Percentiles rank a stretch among this genome's conserved stretches.
phyloP scores from a whole-genome alignment of 2,797 vertebrate genomes.

The Acomys russatus region DNA sequence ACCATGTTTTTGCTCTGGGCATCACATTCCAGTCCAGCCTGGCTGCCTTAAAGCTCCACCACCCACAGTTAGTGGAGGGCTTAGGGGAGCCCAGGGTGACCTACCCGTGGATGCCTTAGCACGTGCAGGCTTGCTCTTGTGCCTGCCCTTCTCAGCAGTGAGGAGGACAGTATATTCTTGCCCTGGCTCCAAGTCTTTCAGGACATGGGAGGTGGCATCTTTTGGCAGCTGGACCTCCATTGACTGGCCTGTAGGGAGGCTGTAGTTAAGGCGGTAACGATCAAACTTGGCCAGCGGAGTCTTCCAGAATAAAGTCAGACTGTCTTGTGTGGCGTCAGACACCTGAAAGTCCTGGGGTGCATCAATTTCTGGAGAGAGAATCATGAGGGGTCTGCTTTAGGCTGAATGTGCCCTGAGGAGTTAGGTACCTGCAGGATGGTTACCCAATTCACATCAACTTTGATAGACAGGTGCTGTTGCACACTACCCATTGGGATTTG shows the following conservation, averaged over 20 bases:
- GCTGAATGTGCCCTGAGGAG: too few species aligned
- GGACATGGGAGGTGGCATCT: constrained; percentile 89
- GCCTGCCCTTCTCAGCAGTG: constrained; percentile 93
- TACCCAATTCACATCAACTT: neutral
- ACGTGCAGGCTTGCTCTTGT: constrained; percentile 91
- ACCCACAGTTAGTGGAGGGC: neutral
- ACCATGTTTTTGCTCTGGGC: accelerated
- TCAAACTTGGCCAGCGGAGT: constrained; percentile 94
- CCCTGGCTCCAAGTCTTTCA: constrained; percentile 92
- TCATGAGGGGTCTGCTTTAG: neutral
- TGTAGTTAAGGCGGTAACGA: constrained; percentile 92
- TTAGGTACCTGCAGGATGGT: neutral
- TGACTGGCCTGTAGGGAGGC: constrained; percentile 88
- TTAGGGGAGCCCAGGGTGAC: constrained; percentile 67
- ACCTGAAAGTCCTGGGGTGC: constrained; percentile 94
- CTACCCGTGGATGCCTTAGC: constrained; percentile 94
- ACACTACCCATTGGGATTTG: neutral
- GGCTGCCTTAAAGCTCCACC: neutral
- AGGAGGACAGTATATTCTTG: constrained; percentile 94
- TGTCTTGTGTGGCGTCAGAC: constrained; percentile 91
- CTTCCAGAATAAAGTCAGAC: constrained; percentile 93
- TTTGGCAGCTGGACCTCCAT: constrained; percentile 90
- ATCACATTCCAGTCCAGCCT: neutral
- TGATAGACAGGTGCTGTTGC: neutral
- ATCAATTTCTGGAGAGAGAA: constrained; percentile 92